Evolutionary conservation across 1,140 invertebrate genomes (phyloP).

Genomic region (Drosophila obscura): DNA sequence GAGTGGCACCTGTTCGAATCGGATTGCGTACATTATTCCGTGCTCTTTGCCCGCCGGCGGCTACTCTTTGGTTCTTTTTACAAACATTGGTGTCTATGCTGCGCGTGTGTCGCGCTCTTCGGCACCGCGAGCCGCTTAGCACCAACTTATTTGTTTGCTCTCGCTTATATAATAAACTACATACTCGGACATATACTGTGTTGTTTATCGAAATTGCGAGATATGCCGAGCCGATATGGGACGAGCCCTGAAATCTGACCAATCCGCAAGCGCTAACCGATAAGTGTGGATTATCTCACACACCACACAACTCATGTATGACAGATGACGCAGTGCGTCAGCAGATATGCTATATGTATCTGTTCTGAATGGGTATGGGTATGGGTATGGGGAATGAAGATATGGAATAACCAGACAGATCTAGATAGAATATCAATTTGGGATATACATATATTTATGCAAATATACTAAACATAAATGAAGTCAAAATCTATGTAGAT

Average conservation of each 20-base stretch:
- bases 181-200: neutral
- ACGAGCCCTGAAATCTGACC: slow-evolving; percentile 74
- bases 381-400: neutral
- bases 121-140: neutral
- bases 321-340: slow-evolving; percentile 51
- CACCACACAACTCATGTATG: slow-evolving; percentile 5
- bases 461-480: no score
- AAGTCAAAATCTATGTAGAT: no score
- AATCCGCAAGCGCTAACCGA: slow-evolving; percentile 51
- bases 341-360: slow-evolving; percentile 8
- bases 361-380: no score
- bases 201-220: slow-evolving; percentile 18
- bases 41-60: slow-evolving; percentile 45
- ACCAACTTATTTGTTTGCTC: neutral
- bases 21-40: slow-evolving; percentile 58
- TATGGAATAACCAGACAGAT: neutral
- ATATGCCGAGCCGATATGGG: slow-evolving; percentile 30
- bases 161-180: slow-evolving; percentile 23
- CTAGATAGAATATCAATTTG: no score
- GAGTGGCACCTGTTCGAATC: slow-evolving; percentile 53
- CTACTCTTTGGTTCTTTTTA: slow-evolving; percentile 49
- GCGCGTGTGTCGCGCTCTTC: slow-evolving; percentile 68
- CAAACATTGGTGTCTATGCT: slow-evolving; percentile 20
- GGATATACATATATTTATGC: no score
- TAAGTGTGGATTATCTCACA: slow-evolving; percentile 48